phyloP scores from a whole-genome alignment of 2,888 invertebrate genomes.

The Plebejus melissa region DNA sequence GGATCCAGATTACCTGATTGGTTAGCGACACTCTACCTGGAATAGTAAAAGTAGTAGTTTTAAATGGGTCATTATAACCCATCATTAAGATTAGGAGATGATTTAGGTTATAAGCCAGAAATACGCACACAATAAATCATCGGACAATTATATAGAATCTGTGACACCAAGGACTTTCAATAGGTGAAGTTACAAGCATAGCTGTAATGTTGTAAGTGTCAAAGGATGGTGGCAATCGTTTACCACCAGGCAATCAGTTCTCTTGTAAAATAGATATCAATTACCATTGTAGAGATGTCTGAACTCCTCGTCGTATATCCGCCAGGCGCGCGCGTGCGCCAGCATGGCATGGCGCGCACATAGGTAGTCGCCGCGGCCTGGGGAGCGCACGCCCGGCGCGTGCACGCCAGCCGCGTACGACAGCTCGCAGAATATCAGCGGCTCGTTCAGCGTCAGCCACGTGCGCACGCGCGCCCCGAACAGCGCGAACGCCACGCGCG shows the following conservation, averaged over 20 bases:
- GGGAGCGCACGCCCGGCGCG: conserved; percentile 50
- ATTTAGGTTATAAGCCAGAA: too few species aligned
- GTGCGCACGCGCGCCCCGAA: conserved; percentile 80
- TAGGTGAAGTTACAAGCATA: too few species aligned
- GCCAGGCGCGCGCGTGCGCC: conserved; percentile 83
- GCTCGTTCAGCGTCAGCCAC: conserved; percentile 88
- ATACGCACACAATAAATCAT: too few species aligned
- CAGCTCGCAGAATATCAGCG: conserved; percentile 58
- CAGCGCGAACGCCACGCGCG: conserved; percentile 72
- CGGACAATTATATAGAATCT: too few species aligned
- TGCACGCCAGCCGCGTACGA: conserved; percentile 59
- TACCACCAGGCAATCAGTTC: too few species aligned
- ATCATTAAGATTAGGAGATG: too few species aligned
- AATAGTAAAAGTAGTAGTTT: conserved; percentile 18
- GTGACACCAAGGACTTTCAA: too few species aligned
- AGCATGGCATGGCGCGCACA: conserved; percentile 82
- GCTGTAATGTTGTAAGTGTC: too few species aligned
- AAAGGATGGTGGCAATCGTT: too few species aligned
- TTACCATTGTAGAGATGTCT: conserved; percentile 67
- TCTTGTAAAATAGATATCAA: not conserved
- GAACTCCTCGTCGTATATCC: conserved; percentile 79
- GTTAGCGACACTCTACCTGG: conserved; percentile 42
- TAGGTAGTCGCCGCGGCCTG: conserved; percentile 74
- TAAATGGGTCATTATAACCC: too few species aligned
- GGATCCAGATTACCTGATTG: conserved; percentile 43